Evolutionary conservation across 2,888 invertebrate species (phyloP), one percentile per base, ranked within the genome.

Genomic region (Lasioglossum pauxillum): DNA sequence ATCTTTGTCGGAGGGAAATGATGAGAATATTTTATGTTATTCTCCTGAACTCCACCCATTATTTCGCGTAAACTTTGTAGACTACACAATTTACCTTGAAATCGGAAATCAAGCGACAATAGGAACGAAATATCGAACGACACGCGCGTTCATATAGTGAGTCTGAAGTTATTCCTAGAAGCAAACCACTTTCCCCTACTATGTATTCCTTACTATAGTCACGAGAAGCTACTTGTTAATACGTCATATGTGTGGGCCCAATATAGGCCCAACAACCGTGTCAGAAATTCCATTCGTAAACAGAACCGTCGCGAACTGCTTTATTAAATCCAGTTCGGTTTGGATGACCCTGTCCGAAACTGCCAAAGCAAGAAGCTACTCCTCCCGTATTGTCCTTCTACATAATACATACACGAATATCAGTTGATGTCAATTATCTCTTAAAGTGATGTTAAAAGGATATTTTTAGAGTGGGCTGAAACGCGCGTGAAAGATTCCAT

Each of bases 141-240:
- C 73, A 35, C n/a, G 60, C 60, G 41, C n/a, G 60, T 75, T 53
- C 23, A 10, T 77, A 35, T 77, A 35, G 19, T 7, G 35, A 74
- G 49, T 53, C 74, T 35, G 31, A 74, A 74, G 74, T 53, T 74
- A 74, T 35, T 35, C 74, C 49, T 53, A 35, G 35, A 74, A 74
- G 35, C 27, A 44, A 44, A 72, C n/a, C 74, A 74, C 49, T 53
- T 73, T 73, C 46, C 73, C 23, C 31, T 49, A 23, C 49, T 74
- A 10, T 53, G 14, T 35, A 1, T 74, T 35, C 74, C 2, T 49
- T 35, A n/a, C 53, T 49, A 53, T 35, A 27, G 60, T n/a, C 19
- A 69, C 67, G 31, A n/a, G 35, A 44, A 31, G 31, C 16, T 53
- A 23, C 38, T 38, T 35, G 31, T 73, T 31, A n/a, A 14, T 14